phyloP scores from a whole-genome alignment of 2,888 invertebrate species.

The Cancer borealis region DNA sequence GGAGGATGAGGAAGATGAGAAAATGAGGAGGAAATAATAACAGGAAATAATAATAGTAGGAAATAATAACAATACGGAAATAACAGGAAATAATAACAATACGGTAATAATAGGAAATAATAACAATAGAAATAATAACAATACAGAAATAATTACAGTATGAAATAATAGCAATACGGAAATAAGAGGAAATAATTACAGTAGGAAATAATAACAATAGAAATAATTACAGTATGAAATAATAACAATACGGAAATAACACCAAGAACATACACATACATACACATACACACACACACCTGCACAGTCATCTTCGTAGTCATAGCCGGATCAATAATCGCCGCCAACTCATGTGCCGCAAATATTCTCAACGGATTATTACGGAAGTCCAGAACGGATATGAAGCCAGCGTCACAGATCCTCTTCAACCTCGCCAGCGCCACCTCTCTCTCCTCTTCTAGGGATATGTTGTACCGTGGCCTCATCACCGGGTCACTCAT shows the following conservation, averaged over 20 bases:
- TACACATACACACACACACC: constrained; percentile 55
- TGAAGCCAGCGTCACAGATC: constrained; percentile 78
- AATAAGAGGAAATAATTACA: no score
- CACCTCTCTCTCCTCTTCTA: constrained; percentile 78
- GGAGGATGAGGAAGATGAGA: background rate
- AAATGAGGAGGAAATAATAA: background rate
- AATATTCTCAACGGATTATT: constrained; percentile 78
- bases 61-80: background rate
- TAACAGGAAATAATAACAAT: no score
- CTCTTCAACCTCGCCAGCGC: constrained; percentile 77
- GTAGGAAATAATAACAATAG: background rate
- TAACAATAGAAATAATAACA: no score
- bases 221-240: background rate
- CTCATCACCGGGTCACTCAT: constrained; percentile 77
- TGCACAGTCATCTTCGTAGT: constrained; percentile 78
- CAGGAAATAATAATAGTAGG: no score
- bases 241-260: background rate
- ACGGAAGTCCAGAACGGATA: constrained; percentile 78
- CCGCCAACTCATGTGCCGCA: constrained; percentile 78
- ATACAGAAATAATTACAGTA: no score
- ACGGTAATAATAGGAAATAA: no score
- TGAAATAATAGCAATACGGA: no score
- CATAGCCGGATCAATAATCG: constrained; percentile 78
- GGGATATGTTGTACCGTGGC: constrained; percentile 78
- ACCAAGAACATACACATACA: background rate